Evolutionary conservation across 2,113 vertebrate genomes (phyloP), one percentile per base, ranked within the genome.

Genomic region (Dasyornis broadbenti): DNA sequence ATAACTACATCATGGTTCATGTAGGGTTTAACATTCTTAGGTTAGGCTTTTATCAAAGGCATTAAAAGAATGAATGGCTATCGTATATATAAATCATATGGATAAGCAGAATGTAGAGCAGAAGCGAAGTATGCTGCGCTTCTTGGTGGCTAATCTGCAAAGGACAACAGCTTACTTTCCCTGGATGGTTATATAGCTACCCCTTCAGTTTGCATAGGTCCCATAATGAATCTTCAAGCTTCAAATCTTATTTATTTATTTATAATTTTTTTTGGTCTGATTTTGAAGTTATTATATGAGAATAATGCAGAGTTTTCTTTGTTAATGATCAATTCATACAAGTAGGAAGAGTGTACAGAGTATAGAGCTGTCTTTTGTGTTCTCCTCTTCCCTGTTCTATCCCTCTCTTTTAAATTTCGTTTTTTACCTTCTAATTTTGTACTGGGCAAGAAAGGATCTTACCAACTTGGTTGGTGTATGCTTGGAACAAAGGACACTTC

Each of bases 21-120:
- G 61, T 65, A 93, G 90, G 93, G 95, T 97, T 97, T 97, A 97
- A 93, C 88, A 89, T 96, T 96, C 89, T 89, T 96, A 81, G 49
- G 88, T 71, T 90, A 83, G 79, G 65, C 88, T 96, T 95, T 95
- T 96, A 96, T 95, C 90, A 81, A 73, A 95, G 88, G 92, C 93
- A 96, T 93, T 95, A 89, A 52, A 82, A 71, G 85, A 93, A 96
- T 89, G 86, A 95, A 61, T 90, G 49, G 86, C 80, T 94, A 42
- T 94, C 2, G 0, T 82, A 15, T 71, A 28, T 83, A 70, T 96
- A 95, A 96, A 96, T 96, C 86, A 96, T 63, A 60, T 15, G 76
- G 95, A 78, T 92, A 96, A 92, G 86, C 49, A 73, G 82, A 65
- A 90, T 0, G 10, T 90, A 70, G 80, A 86, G 79, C 88, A 92